phyloP scores from a whole-genome alignment of 2,113 vertebrate genomes.

The Elephantulus edwardii region DNA sequence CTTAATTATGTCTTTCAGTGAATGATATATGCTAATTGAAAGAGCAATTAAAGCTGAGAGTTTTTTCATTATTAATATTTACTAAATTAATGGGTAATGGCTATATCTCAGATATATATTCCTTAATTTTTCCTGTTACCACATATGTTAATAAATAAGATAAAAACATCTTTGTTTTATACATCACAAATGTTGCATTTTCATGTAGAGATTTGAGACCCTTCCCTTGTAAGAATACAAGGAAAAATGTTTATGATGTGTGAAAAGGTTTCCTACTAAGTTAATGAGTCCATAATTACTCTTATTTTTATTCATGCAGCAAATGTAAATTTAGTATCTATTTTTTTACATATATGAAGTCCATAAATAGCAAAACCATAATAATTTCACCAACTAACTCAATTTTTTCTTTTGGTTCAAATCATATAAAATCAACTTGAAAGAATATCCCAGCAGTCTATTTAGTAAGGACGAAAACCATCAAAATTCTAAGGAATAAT shows the following conservation, averaged over 20 bases:
- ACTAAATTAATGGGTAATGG: background rate
- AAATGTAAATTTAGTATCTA: background rate
- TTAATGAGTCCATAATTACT: background rate
- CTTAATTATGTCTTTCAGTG: background rate
- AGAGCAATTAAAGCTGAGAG: background rate
- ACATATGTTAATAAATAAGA: background rate
- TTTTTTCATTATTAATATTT: background rate
- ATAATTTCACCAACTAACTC: too few relatives aligned
- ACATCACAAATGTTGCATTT: background rate
- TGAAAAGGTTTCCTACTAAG: background rate
- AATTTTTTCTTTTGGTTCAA: too few relatives aligned
- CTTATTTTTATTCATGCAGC: background rate
- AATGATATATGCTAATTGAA: constrained; percentile 53
- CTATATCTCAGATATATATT: background rate
- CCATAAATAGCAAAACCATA: too few relatives aligned
- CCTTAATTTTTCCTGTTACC: background rate
- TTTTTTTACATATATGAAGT: background rate
- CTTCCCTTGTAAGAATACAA: background rate
- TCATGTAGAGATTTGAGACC: background rate
- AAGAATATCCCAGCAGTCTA: too few relatives aligned
- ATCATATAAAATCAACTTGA: too few relatives aligned
- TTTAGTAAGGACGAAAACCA: too few relatives aligned
- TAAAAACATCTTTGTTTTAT: constrained; percentile 8
- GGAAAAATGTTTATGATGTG: background rate
- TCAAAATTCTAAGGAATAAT: too few relatives aligned